Conservation (phyloP, 2,797 vertebrate genomes). For the Poecile montanus region DNA sequence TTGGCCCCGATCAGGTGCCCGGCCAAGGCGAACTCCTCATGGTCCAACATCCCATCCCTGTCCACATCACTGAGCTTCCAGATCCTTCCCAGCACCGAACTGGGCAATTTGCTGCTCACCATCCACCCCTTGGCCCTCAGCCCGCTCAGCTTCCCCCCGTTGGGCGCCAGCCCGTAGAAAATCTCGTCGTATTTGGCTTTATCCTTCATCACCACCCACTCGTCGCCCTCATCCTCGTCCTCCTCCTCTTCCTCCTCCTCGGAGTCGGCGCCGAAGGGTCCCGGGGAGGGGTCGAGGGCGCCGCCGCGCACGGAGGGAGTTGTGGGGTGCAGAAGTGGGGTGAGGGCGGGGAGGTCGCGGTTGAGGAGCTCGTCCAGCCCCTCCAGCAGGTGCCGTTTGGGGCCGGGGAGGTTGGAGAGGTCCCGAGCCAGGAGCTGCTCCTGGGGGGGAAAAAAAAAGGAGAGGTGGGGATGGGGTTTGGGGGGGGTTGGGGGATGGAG, state of each 20-base stretch:
- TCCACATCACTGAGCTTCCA: slow-evolving; percentile 7
- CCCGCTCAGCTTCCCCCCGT: neutral
- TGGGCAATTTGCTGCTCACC: neutral
- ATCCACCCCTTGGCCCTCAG: neutral
- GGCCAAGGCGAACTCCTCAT: neutral
- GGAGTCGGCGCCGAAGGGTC: accelerated
- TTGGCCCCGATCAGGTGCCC: neutral
- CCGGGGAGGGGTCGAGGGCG: accelerated
- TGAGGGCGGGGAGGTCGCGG: neutral
- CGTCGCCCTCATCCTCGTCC: accelerated
- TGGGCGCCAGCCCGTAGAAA: neutral
- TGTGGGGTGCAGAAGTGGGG: neutral
- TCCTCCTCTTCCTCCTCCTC: accelerated
- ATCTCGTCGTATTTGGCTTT: neutral
- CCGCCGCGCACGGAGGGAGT: neutral
- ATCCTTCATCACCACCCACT: neutral
- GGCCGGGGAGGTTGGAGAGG: neutral
- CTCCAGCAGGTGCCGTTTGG: neutral
- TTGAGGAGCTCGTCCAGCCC: neutral
- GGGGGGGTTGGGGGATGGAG: too few species aligned
- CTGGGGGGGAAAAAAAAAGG: too few species aligned
- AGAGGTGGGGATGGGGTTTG: too few species aligned
- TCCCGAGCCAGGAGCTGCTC: neutral
- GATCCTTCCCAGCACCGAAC: neutral
- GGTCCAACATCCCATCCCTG: neutral